phyloP scores from a whole-genome alignment of 1,140 invertebrate genomes.

The Nebria ingens region DNA sequence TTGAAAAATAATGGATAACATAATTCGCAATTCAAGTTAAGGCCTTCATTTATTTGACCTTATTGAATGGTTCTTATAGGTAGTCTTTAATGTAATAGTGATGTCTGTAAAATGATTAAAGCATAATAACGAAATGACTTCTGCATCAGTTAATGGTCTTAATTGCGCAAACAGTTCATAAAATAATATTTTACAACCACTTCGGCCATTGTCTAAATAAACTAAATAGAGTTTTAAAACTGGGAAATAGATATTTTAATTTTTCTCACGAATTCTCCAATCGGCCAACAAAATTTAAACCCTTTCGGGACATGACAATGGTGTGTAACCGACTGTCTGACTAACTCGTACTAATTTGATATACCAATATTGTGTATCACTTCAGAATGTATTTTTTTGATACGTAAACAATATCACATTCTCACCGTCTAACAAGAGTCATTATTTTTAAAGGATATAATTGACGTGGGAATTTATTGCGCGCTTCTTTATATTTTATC shows the following conservation, averaged over 20 bases:
- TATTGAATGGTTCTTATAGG: too few species aligned
- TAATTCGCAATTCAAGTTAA: too few species aligned
- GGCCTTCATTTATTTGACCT: too few species aligned
- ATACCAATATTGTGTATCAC: conserved; percentile 4
- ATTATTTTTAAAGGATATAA: conserved; percentile 8
- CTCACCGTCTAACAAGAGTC: not conserved
- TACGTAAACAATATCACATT: not conserved
- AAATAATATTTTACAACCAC: not conserved
- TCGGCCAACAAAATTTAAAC: not conserved
- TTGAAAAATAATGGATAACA: too few species aligned
- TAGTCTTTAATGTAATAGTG: too few species aligned
- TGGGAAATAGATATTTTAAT: not conserved
- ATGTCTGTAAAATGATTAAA: too few species aligned
- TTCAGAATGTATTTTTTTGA: not conserved
- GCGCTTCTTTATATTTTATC: not conserved
- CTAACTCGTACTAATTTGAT: conserved; percentile 3
- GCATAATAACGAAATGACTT: too few species aligned
- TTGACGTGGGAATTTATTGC: conserved; percentile 5
- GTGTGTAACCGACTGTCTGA: not conserved
- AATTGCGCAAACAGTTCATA: too few species aligned
- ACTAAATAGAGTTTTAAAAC: not conserved
- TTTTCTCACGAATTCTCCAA: not conserved
- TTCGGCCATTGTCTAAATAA: not conserved
- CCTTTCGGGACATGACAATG: not conserved
- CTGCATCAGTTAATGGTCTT: too few species aligned